Evolutionary conservation across 2,113 vertebrate species (phyloP).

Genomic region (Psittacula cyanocephala): DNA sequence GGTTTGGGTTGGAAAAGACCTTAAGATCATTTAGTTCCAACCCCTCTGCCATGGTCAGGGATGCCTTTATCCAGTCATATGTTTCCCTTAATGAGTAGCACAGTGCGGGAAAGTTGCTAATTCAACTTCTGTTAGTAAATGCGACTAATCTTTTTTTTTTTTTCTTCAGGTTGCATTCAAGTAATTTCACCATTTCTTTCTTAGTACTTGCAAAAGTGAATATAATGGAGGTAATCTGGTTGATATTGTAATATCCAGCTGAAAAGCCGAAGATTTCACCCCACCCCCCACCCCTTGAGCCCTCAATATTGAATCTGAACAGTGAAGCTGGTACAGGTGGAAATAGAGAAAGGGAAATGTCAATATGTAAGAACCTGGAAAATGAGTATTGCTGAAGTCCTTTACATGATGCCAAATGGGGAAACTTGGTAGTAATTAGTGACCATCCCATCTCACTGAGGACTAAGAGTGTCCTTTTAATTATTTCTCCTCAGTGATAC

Average conservation of each 20-base stretch:
- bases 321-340: neutral
- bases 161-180: neutral
- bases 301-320: neutral
- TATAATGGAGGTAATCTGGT: neutral
- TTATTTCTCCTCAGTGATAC: neutral
- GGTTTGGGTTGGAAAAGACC: neutral
- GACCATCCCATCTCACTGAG: neutral
- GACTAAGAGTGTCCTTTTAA: neutral
- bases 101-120: fast-evolving
- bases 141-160: neutral
- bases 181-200: neutral
- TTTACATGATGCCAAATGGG: neutral
- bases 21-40: neutral
- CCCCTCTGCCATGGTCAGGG: neutral
- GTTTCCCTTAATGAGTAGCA: neutral
- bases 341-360: neutral
- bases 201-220: neutral
- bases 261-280: neutral
- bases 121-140: neutral
- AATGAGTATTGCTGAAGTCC: neutral
- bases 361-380: neutral
- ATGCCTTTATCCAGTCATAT: neutral
- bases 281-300: neutral
- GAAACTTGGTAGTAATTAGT: neutral
- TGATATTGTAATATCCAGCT: neutral